These are phyloP conservation scores for Chrysogorgia sp. DNA, from an alignment of 92 coral and sea anemone species.

Conservation along the genomic window DNA sequence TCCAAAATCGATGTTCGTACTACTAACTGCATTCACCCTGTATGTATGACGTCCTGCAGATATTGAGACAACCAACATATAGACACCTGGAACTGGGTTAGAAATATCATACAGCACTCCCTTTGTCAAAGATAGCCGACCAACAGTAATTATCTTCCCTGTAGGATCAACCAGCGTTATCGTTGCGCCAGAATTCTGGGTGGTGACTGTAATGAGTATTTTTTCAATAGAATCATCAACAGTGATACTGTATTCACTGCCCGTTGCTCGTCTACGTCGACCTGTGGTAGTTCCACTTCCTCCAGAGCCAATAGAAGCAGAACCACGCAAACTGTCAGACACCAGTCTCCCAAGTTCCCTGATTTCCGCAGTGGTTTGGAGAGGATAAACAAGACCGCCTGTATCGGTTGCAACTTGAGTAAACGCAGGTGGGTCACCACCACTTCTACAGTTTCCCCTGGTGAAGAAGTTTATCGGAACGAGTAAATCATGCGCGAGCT, in stretches of 20 bases:
- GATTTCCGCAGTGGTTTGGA: constrained; percentile 49
- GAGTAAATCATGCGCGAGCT: constrained; percentile 34
- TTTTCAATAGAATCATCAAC: constrained; percentile 76
- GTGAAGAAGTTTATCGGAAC: constrained; percentile 74
- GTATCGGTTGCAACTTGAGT: constrained; percentile 60
- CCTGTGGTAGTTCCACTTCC: constrained; percentile 35
- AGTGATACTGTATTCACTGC: constrained; percentile 27
- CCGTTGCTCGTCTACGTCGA: constrained; percentile 1
- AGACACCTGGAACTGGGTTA: constrained; percentile 65
- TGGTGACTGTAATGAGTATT: constrained; percentile 64
- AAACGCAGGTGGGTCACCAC: constrained; percentile 14
- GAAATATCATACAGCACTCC: constrained; percentile 68
- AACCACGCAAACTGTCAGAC: constrained; percentile 51
- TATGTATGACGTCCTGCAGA: constrained; percentile 71
- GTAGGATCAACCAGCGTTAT: constrained; percentile 62
- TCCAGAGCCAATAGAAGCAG: constrained; percentile 46
- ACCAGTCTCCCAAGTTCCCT: constrained; percentile 61
- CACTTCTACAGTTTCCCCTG: constrained; percentile 35
- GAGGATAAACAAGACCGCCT: constrained; percentile 67
- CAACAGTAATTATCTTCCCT: constrained; percentile 29
- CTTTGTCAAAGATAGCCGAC: constrained; percentile 36
- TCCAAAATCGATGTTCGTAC: constrained; percentile 79
- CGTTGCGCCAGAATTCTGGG: constrained; percentile 40
- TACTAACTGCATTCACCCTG: constrained; percentile 71
- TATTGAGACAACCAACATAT: constrained; percentile 60